A percentile compares a stretch with the other conserved stretches of the same genome.
Evolutionary conservation across 2,113 vertebrate genomes (phyloP).

Genomic region (Salvelinus sp.): DNA sequence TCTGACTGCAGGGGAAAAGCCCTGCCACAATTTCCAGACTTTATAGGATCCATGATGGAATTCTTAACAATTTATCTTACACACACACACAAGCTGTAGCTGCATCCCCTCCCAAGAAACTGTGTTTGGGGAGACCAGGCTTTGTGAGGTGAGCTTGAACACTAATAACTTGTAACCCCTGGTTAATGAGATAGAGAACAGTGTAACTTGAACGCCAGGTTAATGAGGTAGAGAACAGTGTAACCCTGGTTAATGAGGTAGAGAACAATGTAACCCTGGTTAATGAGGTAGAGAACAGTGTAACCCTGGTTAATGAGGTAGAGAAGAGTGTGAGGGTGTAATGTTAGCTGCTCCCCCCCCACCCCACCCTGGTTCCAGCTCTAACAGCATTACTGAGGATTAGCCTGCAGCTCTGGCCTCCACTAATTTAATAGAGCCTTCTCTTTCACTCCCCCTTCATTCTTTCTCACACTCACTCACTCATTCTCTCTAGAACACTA

Average conservation of each 20-base stretch:
- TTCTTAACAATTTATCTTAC: too few relatives aligned
- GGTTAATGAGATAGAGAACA: not conserved
- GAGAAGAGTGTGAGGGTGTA: not conserved
- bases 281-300: too few relatives aligned
- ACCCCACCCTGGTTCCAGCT: not conserved
- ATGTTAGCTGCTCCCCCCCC: not conserved
- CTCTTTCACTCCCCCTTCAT: not conserved
- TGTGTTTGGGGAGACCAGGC: not conserved
- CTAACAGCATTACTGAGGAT: not conserved
- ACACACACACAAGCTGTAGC: not conserved
- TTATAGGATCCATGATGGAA: not conserved
- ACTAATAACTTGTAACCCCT: not conserved
- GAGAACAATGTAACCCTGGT: not conserved
- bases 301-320: too few relatives aligned
- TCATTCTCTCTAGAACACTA: too few relatives aligned
- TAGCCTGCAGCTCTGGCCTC: not conserved
- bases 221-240: too few relatives aligned
- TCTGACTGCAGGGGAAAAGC: not conserved
- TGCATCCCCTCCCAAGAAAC: not conserved
- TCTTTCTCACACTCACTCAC: not conserved
- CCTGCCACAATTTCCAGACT: not conserved
- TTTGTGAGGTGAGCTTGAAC: not conserved
- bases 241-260: too few relatives aligned
- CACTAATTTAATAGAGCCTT: not conserved
- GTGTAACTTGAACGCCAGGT: too few relatives aligned